phyloP scores from a whole-genome alignment of 1,140 invertebrate species.

The Brachionus angularis region DNA sequence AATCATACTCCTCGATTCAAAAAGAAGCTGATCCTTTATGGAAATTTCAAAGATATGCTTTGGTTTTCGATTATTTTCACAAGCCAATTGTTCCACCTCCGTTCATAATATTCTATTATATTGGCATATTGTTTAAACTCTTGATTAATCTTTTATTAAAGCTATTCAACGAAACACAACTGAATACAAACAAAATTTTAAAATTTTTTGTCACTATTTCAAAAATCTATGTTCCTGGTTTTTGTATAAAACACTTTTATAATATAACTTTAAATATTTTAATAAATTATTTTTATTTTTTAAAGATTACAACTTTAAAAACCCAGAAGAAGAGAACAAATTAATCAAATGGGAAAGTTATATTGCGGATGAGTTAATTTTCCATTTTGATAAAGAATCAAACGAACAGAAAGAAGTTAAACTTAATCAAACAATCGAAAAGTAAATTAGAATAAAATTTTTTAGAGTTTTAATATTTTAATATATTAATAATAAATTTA shows the following conservation, averaged over 20 bases:
- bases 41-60: conserved; percentile 95
- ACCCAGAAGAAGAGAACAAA: neutral
- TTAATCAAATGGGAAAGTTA: conserved; percentile 34
- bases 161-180: conserved; percentile 64
- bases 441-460: neutral
- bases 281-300: neutral
- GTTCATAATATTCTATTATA: conserved; percentile 81
- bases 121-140: conserved; percentile 79
- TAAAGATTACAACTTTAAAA: neutral
- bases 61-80: conserved; percentile 95
- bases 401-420: conserved; percentile 32
- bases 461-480: neutral
- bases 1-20: conserved; percentile 93
- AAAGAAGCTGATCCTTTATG: conserved; percentile 90
- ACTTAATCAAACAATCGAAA: neutral
- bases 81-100: conserved; percentile 92
- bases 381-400: neutral
- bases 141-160: conserved; percentile 70
- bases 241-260: conserved; percentile 5
- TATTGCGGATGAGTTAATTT: conserved; percentile 11
- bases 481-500: neutral
- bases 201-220: neutral
- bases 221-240: conserved; percentile 12
- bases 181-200: neutral
- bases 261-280: too few relatives aligned